Base-by-base conservation (phyloP, 2,113 vertebrate species). In the Scortum barcoo region DNA sequence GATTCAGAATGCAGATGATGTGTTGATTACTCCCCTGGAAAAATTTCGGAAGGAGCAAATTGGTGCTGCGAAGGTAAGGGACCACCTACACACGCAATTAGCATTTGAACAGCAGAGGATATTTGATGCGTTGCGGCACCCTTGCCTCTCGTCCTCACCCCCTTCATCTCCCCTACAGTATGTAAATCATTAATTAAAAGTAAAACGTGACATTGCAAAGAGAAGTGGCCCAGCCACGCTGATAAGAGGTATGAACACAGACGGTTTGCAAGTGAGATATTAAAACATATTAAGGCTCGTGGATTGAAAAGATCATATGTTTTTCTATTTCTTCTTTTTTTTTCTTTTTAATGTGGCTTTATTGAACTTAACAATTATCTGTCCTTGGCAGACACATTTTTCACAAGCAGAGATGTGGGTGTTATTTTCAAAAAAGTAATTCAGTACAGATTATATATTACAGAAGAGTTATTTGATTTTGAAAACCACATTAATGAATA, bases 1-100 rank as follows among this genome's bases (percentile, higher is more conserved):
- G 97, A 98, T 99, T 92, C 98, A 99, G 93, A 99, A 99, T 51
- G 98, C 98, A 26, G 97, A 99, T 71, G 97, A 99, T 85, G 97
- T 99, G 78, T 92, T 99, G 94, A 99, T 99, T 94, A 96, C 97
- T 7, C 97, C 98, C 0, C 90, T 99, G 95, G 98, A 99, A 94
- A 98, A 97, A 83, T 99, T 99, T 88, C 96, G 98, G 11, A 99
- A 97, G 92, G 98, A 99, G 79, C 98, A 99, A 94, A 99, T 99
- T 26, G 98, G 97, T 24, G 97, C 96, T n/a, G 97, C 97, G 22
- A 99, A 99, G 95, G 98, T 99, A 96, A 97, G 97, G 96, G 57
- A 79, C 66, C 62, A 46, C 83, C 76, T 44, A 40, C 84, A 13
- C 26, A 42, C 1, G 14, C 78, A 87, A 90, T 88, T 90, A 88